These are phyloP conservation scores for Drosophila elegans DNA, from an alignment of 1,140 invertebrate species.

Conservation along the genomic window DNA sequence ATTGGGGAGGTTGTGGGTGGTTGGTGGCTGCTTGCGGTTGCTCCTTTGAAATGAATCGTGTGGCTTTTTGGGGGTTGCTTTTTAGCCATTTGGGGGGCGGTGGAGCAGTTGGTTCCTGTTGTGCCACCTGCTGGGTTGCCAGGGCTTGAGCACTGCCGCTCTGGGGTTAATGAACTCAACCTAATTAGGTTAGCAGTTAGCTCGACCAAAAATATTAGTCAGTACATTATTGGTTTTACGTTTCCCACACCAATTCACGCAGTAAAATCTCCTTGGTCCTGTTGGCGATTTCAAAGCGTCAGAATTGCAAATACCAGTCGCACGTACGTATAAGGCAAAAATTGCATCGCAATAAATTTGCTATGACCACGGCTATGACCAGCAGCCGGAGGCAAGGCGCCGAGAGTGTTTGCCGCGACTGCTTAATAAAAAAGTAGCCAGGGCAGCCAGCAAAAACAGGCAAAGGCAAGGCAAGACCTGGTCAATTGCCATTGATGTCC, in stretches of 20 bases:
- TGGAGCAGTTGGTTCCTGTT: constrained; percentile 34
- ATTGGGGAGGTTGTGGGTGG: constrained; percentile 16
- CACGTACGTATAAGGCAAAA: constrained; percentile 66
- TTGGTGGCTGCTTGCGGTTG: constrained; percentile 37
- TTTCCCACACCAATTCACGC: constrained; percentile 9
- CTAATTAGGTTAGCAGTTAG: constrained; percentile 45
- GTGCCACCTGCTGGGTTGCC: constrained; percentile 49
- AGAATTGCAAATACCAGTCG: constrained; percentile 58
- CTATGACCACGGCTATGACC: constrained; percentile 26
- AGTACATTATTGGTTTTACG: constrained; percentile 35
- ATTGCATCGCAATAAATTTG: constrained; percentile 72
- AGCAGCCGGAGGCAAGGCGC: constrained; percentile 24
- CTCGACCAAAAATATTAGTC: constrained; percentile 34
- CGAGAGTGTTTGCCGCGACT: constrained; percentile 43
- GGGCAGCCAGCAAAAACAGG: constrained; percentile 29
- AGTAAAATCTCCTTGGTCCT: constrained; percentile 18
- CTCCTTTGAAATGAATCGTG: constrained; percentile 55
- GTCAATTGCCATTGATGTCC: constrained; percentile 65
- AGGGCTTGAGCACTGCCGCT: constrained; percentile 15
- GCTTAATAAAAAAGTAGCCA: constrained; percentile 47
- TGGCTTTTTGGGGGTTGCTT: constrained; percentile 37
- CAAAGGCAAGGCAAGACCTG: constrained; percentile 41
- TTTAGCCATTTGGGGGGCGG: constrained; percentile 9
- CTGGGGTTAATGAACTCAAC: constrained; percentile 62
- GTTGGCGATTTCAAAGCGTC: constrained; percentile 57